Evolutionary conservation across 1,140 invertebrate genomes (phyloP), one percentile per base, ranked within the genome.

Genomic region (Trissolcus basalis): DNA sequence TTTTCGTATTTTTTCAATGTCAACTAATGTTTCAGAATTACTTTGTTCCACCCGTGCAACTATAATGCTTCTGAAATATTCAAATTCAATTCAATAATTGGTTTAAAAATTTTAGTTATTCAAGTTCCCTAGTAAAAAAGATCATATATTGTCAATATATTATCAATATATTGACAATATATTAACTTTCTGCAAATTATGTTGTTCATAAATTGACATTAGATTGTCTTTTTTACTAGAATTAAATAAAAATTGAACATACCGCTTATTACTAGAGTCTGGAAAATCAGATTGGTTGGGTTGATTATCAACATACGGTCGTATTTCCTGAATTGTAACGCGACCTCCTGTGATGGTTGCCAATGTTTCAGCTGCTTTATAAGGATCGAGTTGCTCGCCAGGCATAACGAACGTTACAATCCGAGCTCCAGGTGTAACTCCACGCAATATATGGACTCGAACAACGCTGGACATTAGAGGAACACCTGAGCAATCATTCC

Each of bases 341-440:
- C 91, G 91, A 13, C 92, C 93, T 11, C 94, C 94, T 1, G 94
- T 95, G 33, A 96, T 90, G 33, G 92, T 91, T 32, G 91, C 92
- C 12, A 96, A 88, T 15, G 93, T 92, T 79, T 93, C 91, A 83
- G 94, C 92, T 19, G 94, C 91, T 72, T 92, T 92, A 63, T 88
- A 86, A 73, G 92, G 91, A 82, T 96, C 92, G 7, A 92, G 92
- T 85, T 93, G 92, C 45, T 90, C 89, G 27, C 92, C 93, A 3
- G 93, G 93, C 41, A 96, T 91, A 53, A 96, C 92, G 83, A 96
- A 96, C 9, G 92, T 91, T 83, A 96, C 92, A 16, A 91, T 93
- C 50, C 93, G 89, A 45, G 81, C 83, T 39, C 82, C 92, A 91
- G 77, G 92, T 89, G 79, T 89, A 90, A 77, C 92, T 91, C 56